Conservation (phyloP, 2,113 vertebrate species). For the Promerops cafer region DNA sequence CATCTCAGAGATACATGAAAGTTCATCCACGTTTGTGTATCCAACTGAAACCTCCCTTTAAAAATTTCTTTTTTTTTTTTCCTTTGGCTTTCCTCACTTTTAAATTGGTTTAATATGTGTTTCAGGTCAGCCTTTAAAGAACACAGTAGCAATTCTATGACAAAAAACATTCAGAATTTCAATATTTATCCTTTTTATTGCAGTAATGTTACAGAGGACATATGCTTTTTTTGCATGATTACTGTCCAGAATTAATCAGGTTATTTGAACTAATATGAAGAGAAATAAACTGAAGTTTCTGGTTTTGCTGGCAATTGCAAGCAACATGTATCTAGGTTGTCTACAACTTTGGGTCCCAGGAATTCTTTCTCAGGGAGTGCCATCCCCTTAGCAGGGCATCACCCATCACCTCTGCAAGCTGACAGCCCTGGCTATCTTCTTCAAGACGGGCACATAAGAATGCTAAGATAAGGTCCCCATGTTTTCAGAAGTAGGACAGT, state of each 20-base stretch:
- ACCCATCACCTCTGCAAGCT: not conserved
- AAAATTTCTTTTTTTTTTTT: not conserved
- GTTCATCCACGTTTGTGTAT: not conserved
- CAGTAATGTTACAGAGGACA: not conserved
- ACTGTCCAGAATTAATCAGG: not conserved
- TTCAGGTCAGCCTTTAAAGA: not conserved
- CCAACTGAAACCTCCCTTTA: not conserved
- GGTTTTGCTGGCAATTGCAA: not conserved
- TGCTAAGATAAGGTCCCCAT: slow-evolving; percentile 25
- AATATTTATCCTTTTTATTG: not conserved
- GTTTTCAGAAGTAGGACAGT: slow-evolving; percentile 44
- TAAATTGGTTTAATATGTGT: not conserved
- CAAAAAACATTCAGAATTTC: not conserved
- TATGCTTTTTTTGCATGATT: not conserved
- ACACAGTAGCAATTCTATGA: not conserved
- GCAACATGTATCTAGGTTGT: not conserved
- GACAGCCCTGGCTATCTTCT: slow-evolving; percentile 37
- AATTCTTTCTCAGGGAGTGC: slow-evolving; percentile 22
- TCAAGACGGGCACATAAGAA: slow-evolving; percentile 43
- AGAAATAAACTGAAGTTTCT: not conserved
- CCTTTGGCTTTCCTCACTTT: not conserved
- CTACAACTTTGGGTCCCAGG: not conserved
- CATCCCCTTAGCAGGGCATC: not conserved
- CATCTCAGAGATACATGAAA: not conserved
- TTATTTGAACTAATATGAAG: not conserved